These are phyloP conservation scores for Scortum barcoo DNA, from an alignment of 2,113 vertebrate genomes.

Conservation along the genomic window DNA sequence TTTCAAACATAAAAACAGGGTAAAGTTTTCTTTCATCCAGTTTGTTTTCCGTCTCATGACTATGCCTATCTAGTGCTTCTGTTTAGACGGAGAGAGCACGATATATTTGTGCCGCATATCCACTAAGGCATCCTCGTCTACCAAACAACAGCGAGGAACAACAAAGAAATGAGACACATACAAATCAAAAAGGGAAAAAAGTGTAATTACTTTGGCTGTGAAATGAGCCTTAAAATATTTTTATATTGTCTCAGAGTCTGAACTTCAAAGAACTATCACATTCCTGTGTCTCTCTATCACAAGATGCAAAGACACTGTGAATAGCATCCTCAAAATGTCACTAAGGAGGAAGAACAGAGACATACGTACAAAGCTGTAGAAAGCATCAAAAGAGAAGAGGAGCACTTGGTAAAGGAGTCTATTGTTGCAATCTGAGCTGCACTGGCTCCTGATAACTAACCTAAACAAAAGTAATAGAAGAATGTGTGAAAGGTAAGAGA, in stretches of 20 bases:
- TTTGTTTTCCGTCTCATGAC: constrained; percentile 54
- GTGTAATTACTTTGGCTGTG: constrained; percentile 49
- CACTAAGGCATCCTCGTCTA: constrained; percentile 42
- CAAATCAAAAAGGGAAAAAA: constrained; percentile 26
- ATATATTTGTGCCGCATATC: constrained; percentile 55
- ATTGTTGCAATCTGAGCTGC: constrained; percentile 59
- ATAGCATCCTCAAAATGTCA: constrained; percentile 57
- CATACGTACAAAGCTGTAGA: constrained; percentile 22
- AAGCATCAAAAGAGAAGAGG: constrained; percentile 26
- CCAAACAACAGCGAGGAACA: constrained; percentile 24
- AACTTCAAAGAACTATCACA: constrained; percentile 50
- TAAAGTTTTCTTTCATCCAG: constrained; percentile 57
- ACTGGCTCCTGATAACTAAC: constrained; percentile 23
- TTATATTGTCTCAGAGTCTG: constrained; percentile 8
- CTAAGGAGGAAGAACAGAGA: constrained; percentile 31
- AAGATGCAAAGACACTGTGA: constrained; percentile 24
- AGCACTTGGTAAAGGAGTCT: constrained; percentile 29
- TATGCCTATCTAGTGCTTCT: constrained; percentile 39
- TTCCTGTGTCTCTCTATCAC: constrained; percentile 19
- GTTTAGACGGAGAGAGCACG: constrained; percentile 48
- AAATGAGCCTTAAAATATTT: constrained; percentile 34
- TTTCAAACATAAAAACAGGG: constrained; percentile 42
- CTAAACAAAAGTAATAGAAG: constrained; percentile 1
- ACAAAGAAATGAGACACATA: constrained; percentile 41
- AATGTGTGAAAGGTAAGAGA: constrained; percentile 16